Evolutionary conservation across 2,797 vertebrate genomes (phyloP), one percentile per base, ranked within the genome.

Genomic region (Thamnophis elegans): DNA sequence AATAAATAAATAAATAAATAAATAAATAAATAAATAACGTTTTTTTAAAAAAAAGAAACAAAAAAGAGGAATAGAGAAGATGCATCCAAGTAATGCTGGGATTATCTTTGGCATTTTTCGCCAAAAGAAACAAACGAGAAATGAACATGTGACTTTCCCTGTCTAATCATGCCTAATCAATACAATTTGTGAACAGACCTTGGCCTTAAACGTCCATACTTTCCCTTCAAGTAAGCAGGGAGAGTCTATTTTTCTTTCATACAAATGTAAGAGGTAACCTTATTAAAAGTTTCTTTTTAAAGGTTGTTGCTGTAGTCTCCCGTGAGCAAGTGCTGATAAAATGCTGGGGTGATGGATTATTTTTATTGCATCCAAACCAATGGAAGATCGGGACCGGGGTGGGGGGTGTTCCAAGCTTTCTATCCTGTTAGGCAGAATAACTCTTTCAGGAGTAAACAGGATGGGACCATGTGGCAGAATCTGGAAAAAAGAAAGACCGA

Each of bases 191-290:
- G 93, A 51, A 60, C 56, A 82, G 85, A 36, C 89, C 85, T 88
- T 93, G 93, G 53, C 89, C 93, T 92, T 10, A 51, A 65, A 92
- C 25, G 26, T 65, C 47, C 9, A 62, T 56, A 36, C 36, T 53
- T 26, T 22, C 65, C 13, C 28, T 28, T 65, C 36, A 25, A 59
- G 18, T n/a, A 60, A 60, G 28, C 7, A 82, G 4, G 13, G 65
- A 92, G 13, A 65, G 62, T 51, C 56, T 18, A 90, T 92, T 58
- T 93, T 36, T 36, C 58, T 92, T 78, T 53, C 65, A 85, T 36
- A 47, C 58, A 56, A 82, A 85, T 9, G 5, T 28, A 90, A 78
- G 42, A 26, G 2, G 20, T 78, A 73, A 90, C 47, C 25, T n/a
- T 51, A 54, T 90, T 51, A 90, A 28, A 90, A 53, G 20, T 87